Evolutionary conservation across 2,797 vertebrate genomes (phyloP).

Genomic region (Xenops minutus): DNA sequence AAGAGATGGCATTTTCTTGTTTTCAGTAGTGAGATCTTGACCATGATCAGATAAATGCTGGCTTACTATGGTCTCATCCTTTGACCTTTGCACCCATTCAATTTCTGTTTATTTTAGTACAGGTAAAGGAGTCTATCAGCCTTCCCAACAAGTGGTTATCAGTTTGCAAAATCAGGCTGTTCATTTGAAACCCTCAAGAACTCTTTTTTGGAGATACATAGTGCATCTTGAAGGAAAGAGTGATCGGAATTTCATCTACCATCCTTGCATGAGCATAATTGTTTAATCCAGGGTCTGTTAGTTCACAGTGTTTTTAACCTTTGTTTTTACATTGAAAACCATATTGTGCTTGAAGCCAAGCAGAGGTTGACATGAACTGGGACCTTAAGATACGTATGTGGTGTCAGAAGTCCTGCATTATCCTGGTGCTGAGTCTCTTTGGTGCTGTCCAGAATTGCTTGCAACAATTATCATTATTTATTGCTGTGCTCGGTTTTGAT

Average conservation of each 20-base stretch:
- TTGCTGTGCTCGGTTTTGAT: slow-evolving; percentile 1
- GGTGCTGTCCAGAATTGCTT: slow-evolving; percentile 15
- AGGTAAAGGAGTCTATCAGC: neutral
- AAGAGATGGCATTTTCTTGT: neutral
- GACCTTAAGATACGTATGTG: neutral
- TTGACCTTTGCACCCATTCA: neutral
- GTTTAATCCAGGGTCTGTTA: neutral
- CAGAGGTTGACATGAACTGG: neutral
- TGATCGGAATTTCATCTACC: neutral
- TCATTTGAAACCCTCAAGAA: neutral
- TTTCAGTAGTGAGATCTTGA: neutral
- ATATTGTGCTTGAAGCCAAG: neutral
- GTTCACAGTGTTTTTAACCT: neutral
- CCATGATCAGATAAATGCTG: neutral
- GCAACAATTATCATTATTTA: neutral
- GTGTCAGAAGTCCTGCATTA: neutral
- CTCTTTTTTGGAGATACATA: neutral
- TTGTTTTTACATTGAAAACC: neutral
- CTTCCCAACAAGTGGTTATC: neutral
- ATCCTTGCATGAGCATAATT: neutral
- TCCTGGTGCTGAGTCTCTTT: neutral
- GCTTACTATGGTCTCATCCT: neutral
- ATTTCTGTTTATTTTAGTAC: neutral
- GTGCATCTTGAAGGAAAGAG: neutral
- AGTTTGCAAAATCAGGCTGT: neutral